Conservation (phyloP, 2,888 invertebrate genomes). For the Tetragonula carbonaria region DNA sequence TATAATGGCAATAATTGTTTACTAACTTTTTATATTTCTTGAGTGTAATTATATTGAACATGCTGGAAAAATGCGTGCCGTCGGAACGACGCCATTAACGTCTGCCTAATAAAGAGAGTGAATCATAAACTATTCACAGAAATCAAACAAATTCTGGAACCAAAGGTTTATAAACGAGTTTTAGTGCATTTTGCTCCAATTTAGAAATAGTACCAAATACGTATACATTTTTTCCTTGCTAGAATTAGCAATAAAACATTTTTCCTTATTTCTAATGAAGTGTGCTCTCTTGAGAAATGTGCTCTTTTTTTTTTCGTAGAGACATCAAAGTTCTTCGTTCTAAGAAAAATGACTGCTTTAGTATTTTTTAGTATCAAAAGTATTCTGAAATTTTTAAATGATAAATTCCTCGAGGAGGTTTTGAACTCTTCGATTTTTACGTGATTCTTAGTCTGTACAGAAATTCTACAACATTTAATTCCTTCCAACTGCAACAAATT, state of each 20-base stretch:
- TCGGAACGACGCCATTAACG: slow-evolving; percentile 59
- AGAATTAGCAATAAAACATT: background rate
- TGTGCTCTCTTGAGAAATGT: background rate
- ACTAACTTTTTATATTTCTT: background rate
- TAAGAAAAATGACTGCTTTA: too few relatives aligned
- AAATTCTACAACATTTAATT: background rate
- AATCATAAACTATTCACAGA: background rate
- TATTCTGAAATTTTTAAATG: too few relatives aligned
- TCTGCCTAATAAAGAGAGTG: background rate
- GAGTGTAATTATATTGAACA: background rate
- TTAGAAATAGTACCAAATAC: background rate
- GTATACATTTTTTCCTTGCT: too few relatives aligned
- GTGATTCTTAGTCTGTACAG: too few relatives aligned
- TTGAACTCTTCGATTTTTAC: too few relatives aligned
- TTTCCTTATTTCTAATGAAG: background rate
- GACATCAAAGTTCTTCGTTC: background rate
- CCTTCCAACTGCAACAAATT: background rate
- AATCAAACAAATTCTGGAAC: background rate
- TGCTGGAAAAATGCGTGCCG: slow-evolving; percentile 46
- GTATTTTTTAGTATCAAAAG: too few relatives aligned
- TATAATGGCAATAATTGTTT: background rate
- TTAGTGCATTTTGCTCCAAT: background rate
- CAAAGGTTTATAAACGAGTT: background rate
- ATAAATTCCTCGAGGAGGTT: too few relatives aligned
- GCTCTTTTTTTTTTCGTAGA: too few relatives aligned